A percentile compares a stretch with the other conserved stretches of the same genome.
phyloP scores from a whole-genome alignment of 2,797 vertebrate species.

The Intellagama lesueurii region DNA sequence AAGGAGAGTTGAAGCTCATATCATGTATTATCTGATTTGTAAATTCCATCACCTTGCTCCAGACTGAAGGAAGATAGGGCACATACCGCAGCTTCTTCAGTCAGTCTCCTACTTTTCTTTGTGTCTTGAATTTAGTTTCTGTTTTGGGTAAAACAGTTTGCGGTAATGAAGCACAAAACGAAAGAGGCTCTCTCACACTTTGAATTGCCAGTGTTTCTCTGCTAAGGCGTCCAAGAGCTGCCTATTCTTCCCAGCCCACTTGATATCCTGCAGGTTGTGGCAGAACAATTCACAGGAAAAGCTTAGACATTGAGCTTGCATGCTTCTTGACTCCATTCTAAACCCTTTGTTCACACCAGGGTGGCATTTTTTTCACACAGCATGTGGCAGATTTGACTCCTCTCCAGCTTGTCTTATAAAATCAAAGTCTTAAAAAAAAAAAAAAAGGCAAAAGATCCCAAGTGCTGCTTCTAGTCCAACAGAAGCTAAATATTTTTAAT shows the following conservation, averaged over 20 bases:
- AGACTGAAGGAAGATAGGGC: slow-evolving; percentile 43
- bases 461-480: slow-evolving; percentile 63
- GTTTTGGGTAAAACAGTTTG: slow-evolving; percentile 71
- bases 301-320: slow-evolving; percentile 85
- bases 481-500: slow-evolving; percentile 51
- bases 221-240: slow-evolving; percentile 73
- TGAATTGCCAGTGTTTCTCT: slow-evolving; percentile 61
- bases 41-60: slow-evolving; percentile 55
- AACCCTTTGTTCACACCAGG: slow-evolving; percentile 87
- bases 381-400: slow-evolving; percentile 85
- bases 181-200: slow-evolving; percentile 57
- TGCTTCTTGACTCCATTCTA: slow-evolving; percentile 86
- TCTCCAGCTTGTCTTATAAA: slow-evolving; percentile 84
- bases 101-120: slow-evolving; percentile 70
- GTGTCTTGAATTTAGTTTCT: slow-evolving; percentile 75
- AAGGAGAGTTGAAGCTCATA: neutral
- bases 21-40: slow-evolving; percentile 35
- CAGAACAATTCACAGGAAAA: slow-evolving; percentile 84
- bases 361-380: slow-evolving; percentile 86
- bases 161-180: slow-evolving; percentile 70
- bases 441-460: slow-evolving; percentile 49
- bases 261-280: slow-evolving; percentile 83
- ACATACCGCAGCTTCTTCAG: slow-evolving; percentile 56
- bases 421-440: slow-evolving; percentile 82
- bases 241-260: slow-evolving; percentile 79